Base-by-base conservation (phyloP, 2,797 vertebrate genomes). In the Leptodactylus fallax region DNA sequence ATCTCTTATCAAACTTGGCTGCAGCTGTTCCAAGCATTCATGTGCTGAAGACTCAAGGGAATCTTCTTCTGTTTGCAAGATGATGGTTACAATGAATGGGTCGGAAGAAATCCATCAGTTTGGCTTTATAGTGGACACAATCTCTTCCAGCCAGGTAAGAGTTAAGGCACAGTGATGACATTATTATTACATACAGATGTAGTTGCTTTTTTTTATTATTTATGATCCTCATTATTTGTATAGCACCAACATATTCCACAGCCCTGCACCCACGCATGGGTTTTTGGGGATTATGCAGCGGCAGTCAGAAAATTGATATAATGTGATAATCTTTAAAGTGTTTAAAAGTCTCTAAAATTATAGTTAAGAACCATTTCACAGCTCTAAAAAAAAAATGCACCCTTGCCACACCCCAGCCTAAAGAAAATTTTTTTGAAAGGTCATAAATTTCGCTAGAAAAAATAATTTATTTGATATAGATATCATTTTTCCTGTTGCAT, bases 81-180 rank as follows among this genome's bases (percentile, higher is more conserved):
- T n/a, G 23, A 76, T 85, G 7, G 19, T 27, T 12, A 91, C 86
- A 93, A 97, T 97, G 97, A 96, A 95, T 82, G 94, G 94, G 87
- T 93, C 96, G 0, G 95, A 94, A 80, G 96, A 96, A 11, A 91
- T 95, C 55, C 86, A 93, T 53, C 96, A 96, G 92, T 98, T 98
- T 90, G 94, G 93, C 90, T 98, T 96, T 93, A 95, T 98, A 91
- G 92, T 97, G 94, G 97, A 98, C 90, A 91, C 97, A 87, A 93
- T 99, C 90, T 95, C 95, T 90, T 91, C 92, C 85, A 97, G 95
- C 90, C 96, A 98, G 98, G 97, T 99, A 93, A 94, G 97, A 12
- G 21, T 76, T n/a, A 76, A 49, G 45, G 13, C n/a, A 51, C 19
- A n/a, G 49, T n/a, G 5, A 9, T 65, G 17, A 13, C n/a, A n/a